Evolutionary conservation across 35 echinoderm and acorn worm species (phyloP), one percentile per base, ranked within the genome.

Genomic region (Holothuria glaberrima): DNA sequence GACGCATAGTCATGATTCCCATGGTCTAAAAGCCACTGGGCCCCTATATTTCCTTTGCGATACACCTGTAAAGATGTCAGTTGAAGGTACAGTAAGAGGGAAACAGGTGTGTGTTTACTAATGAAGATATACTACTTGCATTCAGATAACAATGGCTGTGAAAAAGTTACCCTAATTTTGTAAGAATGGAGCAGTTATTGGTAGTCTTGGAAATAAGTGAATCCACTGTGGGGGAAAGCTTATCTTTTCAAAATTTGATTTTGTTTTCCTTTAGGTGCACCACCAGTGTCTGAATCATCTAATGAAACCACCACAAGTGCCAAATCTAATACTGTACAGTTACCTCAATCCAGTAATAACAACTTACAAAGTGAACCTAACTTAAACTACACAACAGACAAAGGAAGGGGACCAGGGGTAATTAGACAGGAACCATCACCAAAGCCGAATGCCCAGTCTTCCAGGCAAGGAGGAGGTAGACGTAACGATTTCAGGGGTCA

Each of bases 251-350:
- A 9, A 34, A 5, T 41, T 75, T 75, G 14, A 24, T 71, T 71
- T 71, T 30, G 0, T 75, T 75, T 48, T 75, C 33, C 24, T 41
- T 75, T 19, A 75, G n/a, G 46, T 75, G 71, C 71, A 24, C 62
- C 62, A 44, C 71, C 71, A 75, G 7, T 41, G 2, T 41, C 36
- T 12, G 3, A 44, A 75, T 26, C 68, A 71, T 41, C 71, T 41
- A 75, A 75, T 44, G 71, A 75, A 38, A 75, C 33, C 71, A 75
- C 33, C 71, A 21, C 71, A 75, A 75, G 71, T 75, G 71, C 71
- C 71, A 75, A 75, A 75, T 33, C 35, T 75, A 41, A 33, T 12
- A 44, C 71, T 21, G 71, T 41, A 75, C 71, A 44, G 71, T 75
- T 75, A 75, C 71, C 71, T 41, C 71, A 75, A 30, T 30, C 71